Conservation (phyloP, 1,140 invertebrate genomes). For the Heliconius hermathena region DNA sequence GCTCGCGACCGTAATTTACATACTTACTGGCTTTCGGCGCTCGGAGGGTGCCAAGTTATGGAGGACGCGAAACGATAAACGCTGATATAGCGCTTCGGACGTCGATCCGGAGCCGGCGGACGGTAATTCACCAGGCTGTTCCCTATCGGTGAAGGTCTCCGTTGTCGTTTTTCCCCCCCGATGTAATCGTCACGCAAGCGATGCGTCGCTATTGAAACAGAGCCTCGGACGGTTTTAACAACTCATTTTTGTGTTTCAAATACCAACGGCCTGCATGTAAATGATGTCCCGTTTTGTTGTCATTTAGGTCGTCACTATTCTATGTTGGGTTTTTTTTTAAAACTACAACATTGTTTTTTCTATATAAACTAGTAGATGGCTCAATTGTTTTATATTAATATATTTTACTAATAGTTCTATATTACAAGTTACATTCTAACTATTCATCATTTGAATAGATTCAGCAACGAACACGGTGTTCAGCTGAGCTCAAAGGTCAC, state of each 20-base stretch:
- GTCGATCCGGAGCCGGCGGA: constrained; percentile 65
- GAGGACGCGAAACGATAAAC: constrained; percentile 77
- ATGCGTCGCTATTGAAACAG: constrained; percentile 48
- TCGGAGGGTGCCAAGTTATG: constrained; percentile 74
- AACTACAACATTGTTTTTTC: background rate
- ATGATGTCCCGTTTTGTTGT: constrained; percentile 42
- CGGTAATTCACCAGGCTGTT: constrained; percentile 58
- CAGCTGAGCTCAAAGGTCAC: background rate
- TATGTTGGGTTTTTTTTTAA: constrained; percentile 11
- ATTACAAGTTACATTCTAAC: background rate
- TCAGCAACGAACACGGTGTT: background rate
- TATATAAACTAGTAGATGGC: background rate
- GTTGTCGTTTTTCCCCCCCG: constrained; percentile 54
- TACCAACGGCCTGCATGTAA: constrained; percentile 42
- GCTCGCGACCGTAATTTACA: constrained; percentile 79
- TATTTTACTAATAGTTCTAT: background rate
- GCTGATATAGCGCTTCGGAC: constrained; percentile 76
- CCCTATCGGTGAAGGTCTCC: constrained; percentile 55
- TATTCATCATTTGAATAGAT: background rate
- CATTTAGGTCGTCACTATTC: constrained; percentile 29
- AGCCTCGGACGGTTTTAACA: constrained; percentile 54
- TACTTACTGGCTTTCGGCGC: constrained; percentile 79
- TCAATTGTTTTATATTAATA: background rate
- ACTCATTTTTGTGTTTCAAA: constrained; percentile 53
- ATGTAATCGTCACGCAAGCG: constrained; percentile 56